Evolutionary conservation across 2,797 vertebrate genomes (phyloP).

Genomic region (Peromyscus attwateri): DNA sequence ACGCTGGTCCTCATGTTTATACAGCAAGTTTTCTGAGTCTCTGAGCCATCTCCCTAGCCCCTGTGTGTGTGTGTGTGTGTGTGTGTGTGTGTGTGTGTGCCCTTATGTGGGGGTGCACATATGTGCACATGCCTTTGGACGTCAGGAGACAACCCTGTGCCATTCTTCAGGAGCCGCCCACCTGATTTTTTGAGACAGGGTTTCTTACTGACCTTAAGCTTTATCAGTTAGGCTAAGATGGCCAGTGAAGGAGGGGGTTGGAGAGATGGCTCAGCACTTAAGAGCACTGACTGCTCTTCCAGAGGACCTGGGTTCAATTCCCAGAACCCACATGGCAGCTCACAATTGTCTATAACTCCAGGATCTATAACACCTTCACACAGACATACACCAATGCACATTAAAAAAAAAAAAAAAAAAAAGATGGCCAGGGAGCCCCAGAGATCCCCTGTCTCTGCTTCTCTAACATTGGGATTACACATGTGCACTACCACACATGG

Average conservation of each 20-base stretch:
- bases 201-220: background rate
- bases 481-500: background rate
- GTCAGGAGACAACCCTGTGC: background rate
- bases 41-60: background rate
- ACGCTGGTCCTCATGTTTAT: background rate
- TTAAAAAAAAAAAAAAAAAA: too few species aligned
- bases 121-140: background rate
- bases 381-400: too few species aligned
- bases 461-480: background rate
- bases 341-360: too few species aligned
- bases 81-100: background rate
- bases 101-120: background rate
- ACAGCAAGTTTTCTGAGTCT: background rate
- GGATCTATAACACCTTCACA: too few species aligned
- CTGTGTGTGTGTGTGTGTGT: background rate
- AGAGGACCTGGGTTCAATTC: too few species aligned
- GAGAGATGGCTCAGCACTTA: too few species aligned
- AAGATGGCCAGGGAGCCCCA: background rate
- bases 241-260: background rate
- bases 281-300: too few species aligned
- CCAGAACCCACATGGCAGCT: too few species aligned
- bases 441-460: background rate
- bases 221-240: background rate
- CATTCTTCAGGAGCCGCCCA: background rate
- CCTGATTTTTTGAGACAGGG: background rate